Percentiles rank a stretch among this genome's conserved stretches.
Conservation (phyloP, 2,888 invertebrate species). For the Dicyrtoma fusca region DNA sequence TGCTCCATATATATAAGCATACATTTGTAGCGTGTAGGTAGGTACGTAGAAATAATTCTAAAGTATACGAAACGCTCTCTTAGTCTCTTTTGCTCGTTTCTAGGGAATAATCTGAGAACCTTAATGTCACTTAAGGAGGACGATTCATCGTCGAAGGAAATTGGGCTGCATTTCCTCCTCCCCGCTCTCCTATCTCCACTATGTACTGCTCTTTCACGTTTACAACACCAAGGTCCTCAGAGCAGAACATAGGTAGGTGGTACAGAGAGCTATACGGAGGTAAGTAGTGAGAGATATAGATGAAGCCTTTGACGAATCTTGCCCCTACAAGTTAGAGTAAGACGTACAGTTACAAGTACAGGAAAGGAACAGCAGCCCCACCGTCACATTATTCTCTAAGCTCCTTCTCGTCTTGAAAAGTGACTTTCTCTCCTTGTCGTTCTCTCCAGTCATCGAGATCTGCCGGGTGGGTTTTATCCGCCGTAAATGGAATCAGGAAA, state of each 20-base stretch:
- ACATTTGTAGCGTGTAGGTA: no score
- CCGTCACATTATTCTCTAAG: no score
- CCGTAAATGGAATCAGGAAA: no score
- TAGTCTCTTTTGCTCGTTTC: not conserved
- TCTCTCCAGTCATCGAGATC: no score
- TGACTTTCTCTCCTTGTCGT: no score
- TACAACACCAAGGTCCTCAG: not conserved
- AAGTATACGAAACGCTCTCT: not conserved
- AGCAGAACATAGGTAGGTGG: not conserved
- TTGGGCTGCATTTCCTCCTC: conserved; percentile 1
- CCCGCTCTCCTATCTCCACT: not conserved
- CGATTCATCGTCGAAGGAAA: conserved; percentile 1
- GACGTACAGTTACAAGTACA: not conserved
- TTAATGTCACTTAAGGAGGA: conserved; percentile 14
- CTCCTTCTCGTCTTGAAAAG: no score
- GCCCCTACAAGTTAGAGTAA: not conserved
- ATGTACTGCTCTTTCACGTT: not conserved
- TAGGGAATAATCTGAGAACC: conserved; percentile 11
- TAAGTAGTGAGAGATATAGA: not conserved
- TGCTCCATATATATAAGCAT: no score
- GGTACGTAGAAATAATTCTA: no score
- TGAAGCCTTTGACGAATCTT: no score
- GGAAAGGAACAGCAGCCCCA: not conserved
- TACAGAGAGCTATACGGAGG: not conserved
- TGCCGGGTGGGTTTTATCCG: no score